Conservation (phyloP, 1,140 invertebrate species). For the Samia ricini region DNA sequence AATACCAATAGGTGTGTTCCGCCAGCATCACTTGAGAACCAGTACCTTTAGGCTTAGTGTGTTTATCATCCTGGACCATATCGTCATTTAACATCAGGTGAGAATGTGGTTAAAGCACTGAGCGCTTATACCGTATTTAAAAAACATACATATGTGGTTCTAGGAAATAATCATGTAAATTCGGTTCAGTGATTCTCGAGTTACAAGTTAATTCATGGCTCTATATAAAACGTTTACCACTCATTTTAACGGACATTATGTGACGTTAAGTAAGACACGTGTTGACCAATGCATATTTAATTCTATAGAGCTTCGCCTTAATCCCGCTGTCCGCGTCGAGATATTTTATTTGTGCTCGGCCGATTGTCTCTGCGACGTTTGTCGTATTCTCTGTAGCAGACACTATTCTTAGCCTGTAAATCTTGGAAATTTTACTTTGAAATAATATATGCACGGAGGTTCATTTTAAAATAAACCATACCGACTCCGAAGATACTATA, state of each 20-base stretch:
- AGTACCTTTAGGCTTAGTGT: no score
- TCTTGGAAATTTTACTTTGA: conserved; percentile 16
- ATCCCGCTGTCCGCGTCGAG: conserved; percentile 10
- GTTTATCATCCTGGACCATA: no score
- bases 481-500: background rate
- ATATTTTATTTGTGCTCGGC: conserved; percentile 37
- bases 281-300: conserved; percentile 13
- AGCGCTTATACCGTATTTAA: no score
- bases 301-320: conserved; percentile 25
- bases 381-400: conserved; percentile 4
- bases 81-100: no score
- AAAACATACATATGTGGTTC: no score
- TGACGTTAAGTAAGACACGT: conserved; percentile 11
- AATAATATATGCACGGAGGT: background rate
- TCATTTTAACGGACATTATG: background rate
- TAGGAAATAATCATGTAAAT: no score
- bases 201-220: no score
- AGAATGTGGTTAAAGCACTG: no score
- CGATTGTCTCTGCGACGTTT: conserved; percentile 19
- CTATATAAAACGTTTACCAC: no score
- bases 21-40: no score
- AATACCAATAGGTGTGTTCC: no score
- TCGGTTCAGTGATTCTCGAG: no score
- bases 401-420: conserved; percentile 30
- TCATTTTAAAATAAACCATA: background rate